Evolutionary conservation across 1,140 invertebrate species (phyloP), one percentile per base, ranked within the genome.

Genomic region (Drosophila nigromelanica): DNA sequence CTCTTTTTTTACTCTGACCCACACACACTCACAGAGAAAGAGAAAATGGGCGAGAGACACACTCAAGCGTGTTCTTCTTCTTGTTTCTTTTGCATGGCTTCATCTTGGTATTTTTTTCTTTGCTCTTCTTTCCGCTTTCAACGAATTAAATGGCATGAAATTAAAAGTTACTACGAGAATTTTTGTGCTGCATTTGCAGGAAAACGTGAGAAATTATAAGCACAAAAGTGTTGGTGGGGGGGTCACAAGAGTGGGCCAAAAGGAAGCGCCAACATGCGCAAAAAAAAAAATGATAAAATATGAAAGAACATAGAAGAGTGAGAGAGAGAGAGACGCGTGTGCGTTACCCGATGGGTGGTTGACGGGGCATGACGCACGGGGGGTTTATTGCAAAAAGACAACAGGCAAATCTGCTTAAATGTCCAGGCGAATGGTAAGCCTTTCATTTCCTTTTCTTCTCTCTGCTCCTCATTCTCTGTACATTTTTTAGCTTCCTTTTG

Each of bases 121-220:
- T 35, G 33, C 45, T 69, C 67, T 76, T 18, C 62, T 63, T 78
- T 78, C 83, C 83, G 78, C 76, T 87, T 89, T 79, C 79, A 82
- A 79, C 83, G 83, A 87, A 87, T 89, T 89, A 89, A 89, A 89
- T 89, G 83, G 83, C 83, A 89, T 89, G 83, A 89, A 89, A 89
- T 89, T 89, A 89, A 89, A 89, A 89, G 83, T 89, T 89, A 89
- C 85, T 77, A 71, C 83, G 70, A 80, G 79, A 74, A 86, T 82
- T 86, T 87, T 87, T 89, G 83, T 89, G 83, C 83, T 83, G 85
- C 85, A 89, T 89, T 89, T 82, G 83, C 83, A 89, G 85, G 83
- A 89, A 89, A 89, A 89, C 83, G 83, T 89, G 83, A 76, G 83
- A 89, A 89, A 89, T 89, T 89, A 89, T 89, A 89, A 89, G 83